Base-by-base conservation (phyloP, 2,113 vertebrate species). In the Scalopus aquaticus region DNA sequence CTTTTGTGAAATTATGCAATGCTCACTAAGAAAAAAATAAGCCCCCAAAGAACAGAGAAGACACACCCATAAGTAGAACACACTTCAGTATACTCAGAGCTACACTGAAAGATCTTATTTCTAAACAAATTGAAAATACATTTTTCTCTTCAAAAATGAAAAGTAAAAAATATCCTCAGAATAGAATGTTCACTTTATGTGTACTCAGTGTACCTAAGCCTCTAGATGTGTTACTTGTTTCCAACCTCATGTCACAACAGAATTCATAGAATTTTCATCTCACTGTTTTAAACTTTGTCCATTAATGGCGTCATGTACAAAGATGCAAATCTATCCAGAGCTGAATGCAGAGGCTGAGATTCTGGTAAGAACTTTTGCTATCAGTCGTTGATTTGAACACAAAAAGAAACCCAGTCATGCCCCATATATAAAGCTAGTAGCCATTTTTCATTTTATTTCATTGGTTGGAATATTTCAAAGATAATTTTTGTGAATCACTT, bases 381-480 rank as follows among this genome's bases (percentile, higher is more conserved):
- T 80, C 39, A 94, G 56, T n/a, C 60, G 12, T 92, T 83, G 67
- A 32, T 93, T 86, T 65, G 12, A 56, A 69, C 51, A 58, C 15
- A 78, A 67, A 92, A 77, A 84, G 30, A 93, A 84, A 78, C 9
- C 11, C 19, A 54, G 30, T n/a, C 69, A 88, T 65, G 28, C 16
- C 64, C 44, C 78, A 13, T 64, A 95, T 74, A 90, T 95, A 96
- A 96, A 90, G 30, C 56, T 74, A 82, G 28, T 42, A 84, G 46
- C 46, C 96, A 95, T 96, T 98, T n/a, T 96, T 90, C 39, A 76
- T 96, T 93, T 81, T 95, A 54, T 95, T 70, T 96, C 79, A 95
- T n/a, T 86, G 78, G 42, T 79, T 97, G 69, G 7, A 42, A 20
- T 87, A 72, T 94, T 95, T 96, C 28, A 93, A 96, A 90, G 70